Conservation (phyloP, 2,797 vertebrate species). For the Columba guinea region DNA sequence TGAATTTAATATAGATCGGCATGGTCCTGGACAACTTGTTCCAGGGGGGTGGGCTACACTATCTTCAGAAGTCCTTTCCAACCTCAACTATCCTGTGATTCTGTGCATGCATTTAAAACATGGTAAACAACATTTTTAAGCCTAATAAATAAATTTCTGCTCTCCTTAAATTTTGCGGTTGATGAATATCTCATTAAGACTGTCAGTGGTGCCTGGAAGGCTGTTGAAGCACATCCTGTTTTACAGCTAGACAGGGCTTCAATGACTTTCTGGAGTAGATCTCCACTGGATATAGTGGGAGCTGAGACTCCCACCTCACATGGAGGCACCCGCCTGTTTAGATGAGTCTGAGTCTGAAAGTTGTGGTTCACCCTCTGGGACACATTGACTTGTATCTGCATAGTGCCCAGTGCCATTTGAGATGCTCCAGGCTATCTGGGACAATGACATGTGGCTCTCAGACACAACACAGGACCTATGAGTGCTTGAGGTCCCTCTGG, state of each 20-base stretch:
- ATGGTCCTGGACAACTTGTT: background rate
- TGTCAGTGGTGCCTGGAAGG: background rate
- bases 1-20: background rate
- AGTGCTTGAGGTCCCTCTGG: background rate
- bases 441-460: background rate
- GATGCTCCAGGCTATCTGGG: background rate
- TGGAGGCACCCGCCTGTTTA: background rate
- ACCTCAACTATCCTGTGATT: background rate
- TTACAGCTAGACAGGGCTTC: background rate
- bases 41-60: background rate
- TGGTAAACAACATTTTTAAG: background rate
- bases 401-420: background rate
- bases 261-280: background rate
- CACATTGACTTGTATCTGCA: background rate
- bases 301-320: background rate
- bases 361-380: background rate
- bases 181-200: background rate
- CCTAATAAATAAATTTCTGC: background rate
- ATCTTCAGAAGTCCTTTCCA: background rate
- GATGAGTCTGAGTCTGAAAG: background rate
- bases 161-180: background rate
- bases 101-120: background rate
- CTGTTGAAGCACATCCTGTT: background rate
- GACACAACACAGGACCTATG: background rate
- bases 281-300: background rate